These are phyloP conservation scores for Colletes gigas DNA, from an alignment of 1,140 invertebrate genomes.

Conservation along the genomic window DNA sequence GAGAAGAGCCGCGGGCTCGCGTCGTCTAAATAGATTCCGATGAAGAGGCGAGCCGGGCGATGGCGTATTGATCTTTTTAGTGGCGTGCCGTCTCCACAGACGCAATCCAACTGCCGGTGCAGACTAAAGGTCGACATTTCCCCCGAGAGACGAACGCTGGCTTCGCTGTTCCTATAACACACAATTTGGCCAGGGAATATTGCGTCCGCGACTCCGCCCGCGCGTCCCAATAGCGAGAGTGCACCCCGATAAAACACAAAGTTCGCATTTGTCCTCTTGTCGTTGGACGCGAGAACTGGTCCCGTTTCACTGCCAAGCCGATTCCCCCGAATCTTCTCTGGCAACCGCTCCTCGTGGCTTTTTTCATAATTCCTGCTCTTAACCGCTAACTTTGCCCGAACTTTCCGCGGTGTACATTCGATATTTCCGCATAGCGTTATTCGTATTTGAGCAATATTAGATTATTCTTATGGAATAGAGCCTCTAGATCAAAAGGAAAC, in stretches of 20 bases:
- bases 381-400: no score
- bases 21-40: constrained; percentile 73
- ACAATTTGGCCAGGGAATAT: constrained; percentile 78
- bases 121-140: constrained; percentile 81
- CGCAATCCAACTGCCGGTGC: constrained; percentile 76
- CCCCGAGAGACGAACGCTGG: constrained; percentile 78
- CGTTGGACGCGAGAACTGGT: neutral
- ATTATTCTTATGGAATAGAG: no score
- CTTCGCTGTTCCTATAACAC: constrained; percentile 81
- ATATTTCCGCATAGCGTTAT: no score
- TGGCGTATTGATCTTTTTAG: constrained; percentile 82
- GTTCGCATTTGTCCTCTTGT: neutral
- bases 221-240: neutral
- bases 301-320: no score
- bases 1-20: constrained; percentile 61
- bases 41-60: constrained; percentile 71
- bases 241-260: constrained; percentile 29
- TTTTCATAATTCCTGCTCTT: no score
- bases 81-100: constrained; percentile 77
- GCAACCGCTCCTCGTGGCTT: no score
- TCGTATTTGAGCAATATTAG: no score
- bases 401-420: no score
- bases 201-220: constrained; percentile 14
- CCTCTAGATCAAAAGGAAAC: no score
- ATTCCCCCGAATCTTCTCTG: no score